Conservation (phyloP, 1,140 invertebrate species). For the Centruroides sculpturatus region DNA sequence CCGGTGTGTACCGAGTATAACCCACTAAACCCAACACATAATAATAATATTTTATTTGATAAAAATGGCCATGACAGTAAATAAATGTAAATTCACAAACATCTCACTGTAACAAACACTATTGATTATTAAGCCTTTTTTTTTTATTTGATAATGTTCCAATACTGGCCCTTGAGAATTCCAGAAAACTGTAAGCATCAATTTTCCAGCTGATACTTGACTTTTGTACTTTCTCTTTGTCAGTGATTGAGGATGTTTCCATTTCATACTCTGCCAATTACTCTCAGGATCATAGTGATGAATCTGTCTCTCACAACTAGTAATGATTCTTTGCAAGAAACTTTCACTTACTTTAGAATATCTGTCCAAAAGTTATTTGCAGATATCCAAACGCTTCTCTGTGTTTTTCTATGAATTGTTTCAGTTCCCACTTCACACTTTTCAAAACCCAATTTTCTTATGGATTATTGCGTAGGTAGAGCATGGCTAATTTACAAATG, state of each 20-base stretch:
- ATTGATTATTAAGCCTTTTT: not conserved
- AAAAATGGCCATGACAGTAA: too few relatives aligned
- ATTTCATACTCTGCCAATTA: not conserved
- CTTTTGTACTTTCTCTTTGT: conserved; percentile 4
- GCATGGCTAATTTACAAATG: not conserved
- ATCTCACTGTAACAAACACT: not conserved
- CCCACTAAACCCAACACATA: too few relatives aligned
- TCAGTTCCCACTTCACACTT: not conserved
- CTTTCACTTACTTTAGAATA: not conserved
- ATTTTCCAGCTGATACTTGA: conserved; percentile 6
- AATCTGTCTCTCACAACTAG: not conserved
- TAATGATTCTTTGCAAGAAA: not conserved
- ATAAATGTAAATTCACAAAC: too few relatives aligned
- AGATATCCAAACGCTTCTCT: not conserved
- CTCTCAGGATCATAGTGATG: not conserved
- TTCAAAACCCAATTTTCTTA: not conserved
- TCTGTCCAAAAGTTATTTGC: not conserved
- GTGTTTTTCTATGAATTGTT: not conserved
- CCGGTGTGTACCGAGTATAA: too few relatives aligned
- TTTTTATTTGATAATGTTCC: conserved; percentile 1
- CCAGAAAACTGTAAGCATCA: conserved; percentile 13
- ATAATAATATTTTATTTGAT: too few relatives aligned
- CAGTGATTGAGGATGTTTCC: not conserved
- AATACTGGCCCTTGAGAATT: conserved; percentile 3
- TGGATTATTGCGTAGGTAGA: not conserved